Base-by-base conservation (phyloP, 2,113 vertebrate species). In the Daboia siamensis region DNA sequence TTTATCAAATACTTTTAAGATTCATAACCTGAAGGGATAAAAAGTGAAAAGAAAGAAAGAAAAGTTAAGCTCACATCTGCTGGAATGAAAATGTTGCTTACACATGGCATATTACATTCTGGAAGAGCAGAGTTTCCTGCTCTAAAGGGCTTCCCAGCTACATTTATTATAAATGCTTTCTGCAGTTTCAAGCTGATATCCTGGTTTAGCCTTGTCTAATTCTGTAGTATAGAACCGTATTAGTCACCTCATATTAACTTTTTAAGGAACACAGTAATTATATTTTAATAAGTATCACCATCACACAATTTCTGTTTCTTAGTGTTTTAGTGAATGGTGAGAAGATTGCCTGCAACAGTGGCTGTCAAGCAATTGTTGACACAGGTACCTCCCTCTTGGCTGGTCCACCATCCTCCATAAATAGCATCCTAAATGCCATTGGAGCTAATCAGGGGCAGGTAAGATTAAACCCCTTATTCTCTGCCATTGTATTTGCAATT, bases 341-440 rank as follows among this genome's bases (percentile, higher is more conserved):
- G 93, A 95, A 96, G 91, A 96, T 98, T 0, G 98, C 97, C 1
- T 98, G 98, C 6, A 51, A 52, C 0, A 95, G 95, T 0, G 97
- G 98, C 74, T 99, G 98, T 94, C 97, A 98, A 95, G 98, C 97
- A 89, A 97, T 98, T 54, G 86, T 98, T 3, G 98, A 98, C 94
- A 98, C 98, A 0, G 98, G 98, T 21, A 98, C 98, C 0, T 98
- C 98, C 59, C 51, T 98, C 2, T 33, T 98, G 61, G 90, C 95
- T 0, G 98, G 97, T 69, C 97, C 98, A 4, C 85, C 87, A 23
- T 88, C 10, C 0, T 94, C 92, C 94, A 96, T 98, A 26, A 54
- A 85, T 33, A 96, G 0, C 94, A 97, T 98, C 57, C 97, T 97
- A 91, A 52, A 26, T 0, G 24, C 4, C 0, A 51, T 98, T 0